Evolutionary conservation across 2,797 vertebrate genomes (phyloP), one percentile per base, ranked within the genome.

Genomic region (Meda fulgida): DNA sequence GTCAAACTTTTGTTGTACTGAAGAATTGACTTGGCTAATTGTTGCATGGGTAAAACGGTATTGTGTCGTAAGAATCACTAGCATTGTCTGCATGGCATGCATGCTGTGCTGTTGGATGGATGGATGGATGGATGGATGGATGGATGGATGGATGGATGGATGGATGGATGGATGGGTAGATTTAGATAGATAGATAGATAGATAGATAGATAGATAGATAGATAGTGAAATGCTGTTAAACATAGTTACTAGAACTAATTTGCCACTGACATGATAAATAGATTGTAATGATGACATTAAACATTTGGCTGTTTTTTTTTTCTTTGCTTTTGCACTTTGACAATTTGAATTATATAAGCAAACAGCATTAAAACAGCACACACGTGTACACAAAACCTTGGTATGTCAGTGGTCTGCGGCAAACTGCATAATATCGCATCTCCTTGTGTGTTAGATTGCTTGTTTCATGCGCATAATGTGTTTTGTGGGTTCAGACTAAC

Each of bases 391-490:
- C 31, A 66, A 86, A 77, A 70, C 65, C 72, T 36, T 34, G 65
- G 34, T 38, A 40, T 23, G 21, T 60, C n/a, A 78, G 73, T 78
- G 78, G 51, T 82, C 86, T 91, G 81, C 75, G 66, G 90, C 90
- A 89, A 87, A 92, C 87, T 90, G 89, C 83, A 80, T 92, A 88
- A 89, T 88, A 81, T 91, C 88, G 83, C 86, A 87, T 87, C 88
- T 36, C 13, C 69, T 84, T 78, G 3, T 87, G 51, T 89, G 36
- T 86, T 84, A 55, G 89, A 34, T 88, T 81, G 3, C 80, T 83
- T 70, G 79, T 84, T 69, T 87, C 69, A 43, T 89, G 70, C 51
- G 87, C 84, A 84, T 88, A 18, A 34, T 36, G 9, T 53, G 84
- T 84, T 89, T 85, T 70, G 77, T 82, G 84, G 26, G 60, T 84